These are phyloP conservation scores for Cyprinus carpio DNA, from an alignment of 2,113 vertebrate species.

Conservation along the genomic window DNA sequence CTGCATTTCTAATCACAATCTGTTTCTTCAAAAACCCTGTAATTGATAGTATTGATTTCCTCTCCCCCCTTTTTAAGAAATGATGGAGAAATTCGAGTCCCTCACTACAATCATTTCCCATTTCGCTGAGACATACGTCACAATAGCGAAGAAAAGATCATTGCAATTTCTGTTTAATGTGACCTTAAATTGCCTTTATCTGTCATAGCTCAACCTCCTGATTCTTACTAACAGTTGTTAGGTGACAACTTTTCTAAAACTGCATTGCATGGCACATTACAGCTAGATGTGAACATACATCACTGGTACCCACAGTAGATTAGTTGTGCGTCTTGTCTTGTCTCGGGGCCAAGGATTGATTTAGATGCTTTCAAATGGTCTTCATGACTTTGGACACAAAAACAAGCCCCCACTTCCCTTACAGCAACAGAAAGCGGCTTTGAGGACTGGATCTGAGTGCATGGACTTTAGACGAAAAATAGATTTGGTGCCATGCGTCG, in stretches of 20 bases:
- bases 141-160: background rate
- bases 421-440: background rate
- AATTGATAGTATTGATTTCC: background rate
- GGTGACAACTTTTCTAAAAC: background rate
- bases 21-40: background rate
- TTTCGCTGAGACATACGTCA: background rate
- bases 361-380: background rate
- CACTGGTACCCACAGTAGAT: slow-evolving; percentile 17
- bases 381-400: background rate
- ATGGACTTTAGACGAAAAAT: background rate
- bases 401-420: background rate
- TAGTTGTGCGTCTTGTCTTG: background rate
- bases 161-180: background rate
- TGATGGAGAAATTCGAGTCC: background rate
- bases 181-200: slow-evolving; percentile 5
- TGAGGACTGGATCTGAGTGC: slow-evolving; percentile 3
- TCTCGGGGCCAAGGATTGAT: slow-evolving; percentile 7
- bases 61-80: background rate
- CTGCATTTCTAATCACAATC: background rate
- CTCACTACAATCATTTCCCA: background rate
- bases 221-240: slow-evolving; percentile 7
- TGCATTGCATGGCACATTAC: background rate
- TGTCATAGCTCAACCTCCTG: background rate
- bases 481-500: background rate
- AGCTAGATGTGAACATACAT: slow-evolving; percentile 11